These are phyloP conservation scores for Chaetorhynchus papuensis DNA, from an alignment of 2,113 vertebrate genomes.

Conservation along the genomic window DNA sequence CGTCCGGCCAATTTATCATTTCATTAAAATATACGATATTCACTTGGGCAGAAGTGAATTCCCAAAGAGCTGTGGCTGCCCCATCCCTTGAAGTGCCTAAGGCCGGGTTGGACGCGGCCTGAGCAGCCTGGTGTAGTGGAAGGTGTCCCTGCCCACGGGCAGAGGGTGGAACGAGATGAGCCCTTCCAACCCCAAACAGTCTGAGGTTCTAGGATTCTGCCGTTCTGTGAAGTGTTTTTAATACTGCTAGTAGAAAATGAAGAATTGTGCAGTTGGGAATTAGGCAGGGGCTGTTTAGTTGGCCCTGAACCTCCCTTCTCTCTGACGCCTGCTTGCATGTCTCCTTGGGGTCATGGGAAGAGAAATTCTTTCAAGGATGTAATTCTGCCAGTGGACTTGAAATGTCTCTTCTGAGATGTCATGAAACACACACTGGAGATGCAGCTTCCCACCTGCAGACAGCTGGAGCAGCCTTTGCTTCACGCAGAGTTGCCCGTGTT, in stretches of 20 bases:
- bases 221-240: background rate
- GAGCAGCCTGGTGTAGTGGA: background rate
- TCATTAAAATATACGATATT: background rate
- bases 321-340: background rate
- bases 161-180: too few species aligned
- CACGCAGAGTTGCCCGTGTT: background rate
- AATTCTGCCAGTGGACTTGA: background rate
- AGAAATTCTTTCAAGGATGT: background rate
- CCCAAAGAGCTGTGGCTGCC: background rate
- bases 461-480: background rate
- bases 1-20: rapidly evolving
- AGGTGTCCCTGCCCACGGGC: background rate
- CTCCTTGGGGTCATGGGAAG: background rate
- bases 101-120: background rate
- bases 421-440: background rate
- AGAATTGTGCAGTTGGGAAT: background rate
- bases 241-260: background rate
- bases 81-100: background rate
- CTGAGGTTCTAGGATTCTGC: background rate
- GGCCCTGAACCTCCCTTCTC: background rate
- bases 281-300: background rate
- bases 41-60: background rate
- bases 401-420: background rate
- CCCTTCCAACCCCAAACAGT: background rate
- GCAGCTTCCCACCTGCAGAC: background rate